These are phyloP conservation scores for Xenentodon cancila DNA, from an alignment of 2,797 vertebrate species.

Conservation along the genomic window DNA sequence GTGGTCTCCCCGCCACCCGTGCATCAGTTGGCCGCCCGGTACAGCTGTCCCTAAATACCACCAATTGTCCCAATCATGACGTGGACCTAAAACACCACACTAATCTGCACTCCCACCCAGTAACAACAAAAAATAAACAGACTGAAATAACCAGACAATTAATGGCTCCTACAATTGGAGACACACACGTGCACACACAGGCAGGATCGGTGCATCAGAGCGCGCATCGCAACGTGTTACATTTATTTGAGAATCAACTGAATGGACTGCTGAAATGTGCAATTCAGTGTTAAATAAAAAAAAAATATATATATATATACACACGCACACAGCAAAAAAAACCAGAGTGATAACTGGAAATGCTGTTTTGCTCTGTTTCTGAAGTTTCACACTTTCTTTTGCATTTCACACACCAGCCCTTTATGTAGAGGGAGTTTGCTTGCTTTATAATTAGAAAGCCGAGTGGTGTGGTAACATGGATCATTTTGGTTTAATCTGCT, in stretches of 20 bases:
- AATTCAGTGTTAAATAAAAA: conserved; percentile 17
- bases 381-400: conserved; percentile 10
- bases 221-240: not conserved
- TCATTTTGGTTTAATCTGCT: not conserved
- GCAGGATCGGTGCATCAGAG: not conserved
- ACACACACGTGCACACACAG: not conserved
- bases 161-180: too few relatives aligned
- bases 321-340: too few relatives aligned
- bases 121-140: too few relatives aligned
- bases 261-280: conserved; percentile 26
- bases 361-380: conserved; percentile 11
- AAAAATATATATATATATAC: too few relatives aligned
- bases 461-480: not conserved
- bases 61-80: too few relatives aligned
- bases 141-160: too few relatives aligned
- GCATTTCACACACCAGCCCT: not conserved
- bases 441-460: not conserved
- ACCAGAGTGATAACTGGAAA: conserved; percentile 14
- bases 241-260: not conserved
- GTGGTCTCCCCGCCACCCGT: too few relatives aligned
- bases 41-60: too few relatives aligned
- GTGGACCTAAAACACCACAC: too few relatives aligned
- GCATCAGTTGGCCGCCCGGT: too few relatives aligned
- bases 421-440: conserved; percentile 5
- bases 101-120: too few relatives aligned